Evolutionary conservation across 2,888 invertebrate genomes (phyloP), one percentile per base, ranked within the genome.

Genomic region (Aproaerema taeniolella): DNA sequence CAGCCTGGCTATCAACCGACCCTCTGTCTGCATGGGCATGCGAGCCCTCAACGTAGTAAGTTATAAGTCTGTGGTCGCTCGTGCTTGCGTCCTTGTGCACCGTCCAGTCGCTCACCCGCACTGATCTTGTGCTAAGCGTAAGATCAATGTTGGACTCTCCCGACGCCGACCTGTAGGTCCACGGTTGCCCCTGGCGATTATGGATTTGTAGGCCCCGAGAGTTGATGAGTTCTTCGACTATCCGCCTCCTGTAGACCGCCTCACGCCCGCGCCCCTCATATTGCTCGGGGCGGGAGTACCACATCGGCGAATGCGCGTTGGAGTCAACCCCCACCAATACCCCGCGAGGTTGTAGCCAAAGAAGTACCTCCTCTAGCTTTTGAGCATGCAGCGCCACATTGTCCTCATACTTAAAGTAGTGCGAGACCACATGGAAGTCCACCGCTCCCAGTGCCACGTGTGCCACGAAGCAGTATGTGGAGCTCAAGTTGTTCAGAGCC

Each of bases 271-370:
- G 13, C 0, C 57, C 54, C 0, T 1, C n/a, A 1, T 38, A 53
- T 0, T 58, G 54, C 0, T 43, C 20, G 0, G 12, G 15, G 0
- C 11, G 5, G 0, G 49, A 50, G 30, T 44, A 39, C 54, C 58
- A 61, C 9, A 59, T 2, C 0, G 56, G 55, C 0, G 58, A 63
- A 38, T 61, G 57, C 0, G 61, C 49, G 14, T 61, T 62, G 2
- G 31, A 29, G 37, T 61, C 61, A 0, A 43, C 43, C 0, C 53
- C 49, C 0, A 61, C 29, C 0, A 61, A 4, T 0, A 58, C 38
- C 0, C 9, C 17, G 0, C 7, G 14, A 0, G 53, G 54, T 0
- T 14, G 1, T 0, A 58, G 34, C 0, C 0, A 2, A 0, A 43
- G 35, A 10, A 60, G 31, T 0, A 53, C 52, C 0, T 3, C 2